These are phyloP conservation scores for Haplochromis burtoni DNA, from an alignment of 2,113 vertebrate species.

Conservation along the genomic window DNA sequence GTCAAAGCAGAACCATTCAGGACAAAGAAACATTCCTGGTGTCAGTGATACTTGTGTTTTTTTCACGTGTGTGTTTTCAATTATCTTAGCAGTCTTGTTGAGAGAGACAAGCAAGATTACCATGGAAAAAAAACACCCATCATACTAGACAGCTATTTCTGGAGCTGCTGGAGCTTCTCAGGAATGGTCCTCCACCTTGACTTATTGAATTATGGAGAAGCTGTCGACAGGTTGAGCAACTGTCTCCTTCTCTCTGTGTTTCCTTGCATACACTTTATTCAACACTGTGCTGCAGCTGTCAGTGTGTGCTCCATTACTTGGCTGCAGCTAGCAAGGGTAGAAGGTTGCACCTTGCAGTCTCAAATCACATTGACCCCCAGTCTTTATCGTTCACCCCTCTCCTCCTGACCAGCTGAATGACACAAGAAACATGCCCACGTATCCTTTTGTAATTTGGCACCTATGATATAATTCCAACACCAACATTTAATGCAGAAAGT, in stretches of 20 bases:
- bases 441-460: background rate
- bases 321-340: constrained; percentile 41
- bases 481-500: background rate
- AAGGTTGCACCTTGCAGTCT: constrained; percentile 57
- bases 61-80: constrained; percentile 59
- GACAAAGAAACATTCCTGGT: constrained; percentile 67
- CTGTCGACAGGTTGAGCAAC: constrained; percentile 67
- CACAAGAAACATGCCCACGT: background rate
- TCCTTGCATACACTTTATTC: constrained; percentile 54
- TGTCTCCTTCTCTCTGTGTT: constrained; percentile 54
- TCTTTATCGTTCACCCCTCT: constrained; percentile 1
- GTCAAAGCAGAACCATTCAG: constrained; percentile 29
- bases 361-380: constrained; percentile 30
- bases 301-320: constrained; percentile 33
- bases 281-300: constrained; percentile 61
- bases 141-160: constrained; percentile 60
- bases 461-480: background rate
- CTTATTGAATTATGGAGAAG: constrained; percentile 67
- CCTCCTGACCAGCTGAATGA: background rate
- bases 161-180: constrained; percentile 36
- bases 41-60: constrained; percentile 59
- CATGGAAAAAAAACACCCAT: constrained; percentile 30
- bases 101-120: constrained; percentile 64
- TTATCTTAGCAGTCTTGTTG: constrained; percentile 62
- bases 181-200: constrained; percentile 64